phyloP scores from a whole-genome alignment of 2,888 invertebrate genomes.

The Torymus auratus region DNA sequence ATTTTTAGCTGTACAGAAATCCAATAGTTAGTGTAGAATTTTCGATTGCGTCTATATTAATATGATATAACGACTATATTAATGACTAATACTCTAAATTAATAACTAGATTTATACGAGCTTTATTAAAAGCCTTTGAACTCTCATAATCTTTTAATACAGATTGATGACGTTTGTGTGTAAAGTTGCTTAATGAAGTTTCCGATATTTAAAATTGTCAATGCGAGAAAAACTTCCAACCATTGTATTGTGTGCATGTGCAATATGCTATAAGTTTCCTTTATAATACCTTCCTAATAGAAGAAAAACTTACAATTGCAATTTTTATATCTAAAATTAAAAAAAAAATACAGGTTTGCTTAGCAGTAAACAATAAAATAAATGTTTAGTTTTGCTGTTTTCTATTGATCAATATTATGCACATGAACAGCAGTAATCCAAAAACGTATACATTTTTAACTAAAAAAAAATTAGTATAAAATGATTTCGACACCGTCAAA shows the following conservation, averaged over 20 bases:
- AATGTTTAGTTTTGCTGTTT: too few relatives aligned
- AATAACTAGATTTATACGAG: slow-evolving; percentile 33
- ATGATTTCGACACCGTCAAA: too few relatives aligned
- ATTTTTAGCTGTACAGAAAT: neutral
- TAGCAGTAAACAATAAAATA: too few relatives aligned
- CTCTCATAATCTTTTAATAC: neutral
- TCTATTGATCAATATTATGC: too few relatives aligned
- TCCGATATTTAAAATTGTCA: slow-evolving; percentile 10
- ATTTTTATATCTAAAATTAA: too few relatives aligned
- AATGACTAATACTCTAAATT: neutral
- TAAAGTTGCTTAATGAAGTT: slow-evolving; percentile 14
- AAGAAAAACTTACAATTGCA: too few relatives aligned
- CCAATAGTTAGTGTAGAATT: neutral
- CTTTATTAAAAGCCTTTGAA: slow-evolving; percentile 9
- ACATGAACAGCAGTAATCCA: neutral
- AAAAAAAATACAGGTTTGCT: too few relatives aligned
- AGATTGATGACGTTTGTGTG: neutral
- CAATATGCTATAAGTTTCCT: too few relatives aligned
- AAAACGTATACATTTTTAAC: neutral
- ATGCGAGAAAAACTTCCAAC: neutral
- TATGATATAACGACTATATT: too few relatives aligned
- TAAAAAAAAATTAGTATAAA: too few relatives aligned
- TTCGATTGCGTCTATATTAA: neutral
- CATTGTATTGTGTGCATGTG: too few relatives aligned
- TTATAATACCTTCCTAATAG: neutral